Base-by-base conservation (phyloP, 1,140 invertebrate genomes). In the Drosophila pallidifrons region DNA sequence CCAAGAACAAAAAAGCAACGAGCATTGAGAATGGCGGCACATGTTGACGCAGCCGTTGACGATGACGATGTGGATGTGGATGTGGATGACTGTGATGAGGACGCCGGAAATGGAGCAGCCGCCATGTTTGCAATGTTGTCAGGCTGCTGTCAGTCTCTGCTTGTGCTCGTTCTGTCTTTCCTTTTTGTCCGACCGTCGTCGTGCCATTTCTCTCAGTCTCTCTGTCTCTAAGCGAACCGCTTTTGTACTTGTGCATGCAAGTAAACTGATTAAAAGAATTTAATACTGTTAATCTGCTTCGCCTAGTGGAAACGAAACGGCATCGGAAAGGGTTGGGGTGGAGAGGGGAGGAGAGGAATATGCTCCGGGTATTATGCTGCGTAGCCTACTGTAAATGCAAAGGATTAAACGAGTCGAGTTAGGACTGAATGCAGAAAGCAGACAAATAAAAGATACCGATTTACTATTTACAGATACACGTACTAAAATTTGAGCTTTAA, bases 251-350 rank as follows among this genome's bases (percentile, higher is more conserved):
- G 82, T 81, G 77, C 83, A 88, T 70, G 77, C 82, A 82, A 75
- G 83, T 88, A 82, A 88, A 88, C 83, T 88, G 83, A 91, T 91
- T 91, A 91, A 87, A 90, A 77, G 70, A 83, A 91, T 87, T 81
- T 91, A 91, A 91, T 88, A 79, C 75, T 77, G 81, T 91, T 91
- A 91, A 91, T 91, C 73, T 79, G 88, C 88, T 91, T 83, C 77
- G 82, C 76, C 54, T 83, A 91, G 88, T 79, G 81, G 82, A 91
- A 91, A 79, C 61, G 52, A 16, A 25, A 58, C 55, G 55, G 45
- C 52, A 55, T 55, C 30, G 20, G 20, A 25, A 25, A 25, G 20
- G 20, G 20, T 25, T 25, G 20, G 20, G 20, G 3, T 0, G 20
- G 20, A 0, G 20, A 20, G 20, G 20, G 3, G 30, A 38, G 5